Base-by-base conservation (phyloP, 1,140 invertebrate genomes). In the Cydia fagiglandana region DNA sequence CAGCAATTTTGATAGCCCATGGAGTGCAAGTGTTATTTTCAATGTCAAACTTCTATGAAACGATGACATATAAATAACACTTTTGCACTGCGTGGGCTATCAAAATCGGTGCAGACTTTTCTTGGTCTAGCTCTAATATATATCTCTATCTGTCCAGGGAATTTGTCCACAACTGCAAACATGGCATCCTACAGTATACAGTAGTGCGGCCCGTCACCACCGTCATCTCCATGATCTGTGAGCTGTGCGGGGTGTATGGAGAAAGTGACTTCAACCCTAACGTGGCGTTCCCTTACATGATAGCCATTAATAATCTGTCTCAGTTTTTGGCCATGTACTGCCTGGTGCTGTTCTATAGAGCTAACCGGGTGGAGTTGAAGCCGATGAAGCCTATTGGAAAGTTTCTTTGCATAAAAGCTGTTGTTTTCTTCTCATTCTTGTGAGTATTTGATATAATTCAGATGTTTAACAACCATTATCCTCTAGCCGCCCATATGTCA, bases 361-460 rank as follows among this genome's bases (percentile, higher is more conserved):
- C 97, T 10, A 98, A 97, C 91, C 95, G 95, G 83, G 94, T 96
- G 79, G 97, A 98, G 91, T 91, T 99, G 6, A 95, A 95, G 80
- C 98, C 98, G 17, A 98, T 99, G 96, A 96, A 96, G 85, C 98
- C 98, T 7, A 94, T 99, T 80, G 96, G 97, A 76, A 99, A 99
- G 93, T 99, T 99, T 93, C 93, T 99, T n/a, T 99, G 98, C 89
- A 99, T 99, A 77, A 99, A 99, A 94, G 97, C 97, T 84, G 98
- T 99, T 75, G 97, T 99, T 13, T 99, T 99, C 93, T 98, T 99
- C 85, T 99, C 98, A 75, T 99, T 99, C 93, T 99, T 99, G 98
- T 99, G 95, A 96, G 97, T 96, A 47, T 47, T 47, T 47, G 10
- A 47, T 13, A 47, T 47, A 7, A 47, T 15, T 41, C 38, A 41